Evolutionary conservation across 64 coral and sea anemone species (phyloP).

Genomic region (Stylophora pistillata): DNA sequence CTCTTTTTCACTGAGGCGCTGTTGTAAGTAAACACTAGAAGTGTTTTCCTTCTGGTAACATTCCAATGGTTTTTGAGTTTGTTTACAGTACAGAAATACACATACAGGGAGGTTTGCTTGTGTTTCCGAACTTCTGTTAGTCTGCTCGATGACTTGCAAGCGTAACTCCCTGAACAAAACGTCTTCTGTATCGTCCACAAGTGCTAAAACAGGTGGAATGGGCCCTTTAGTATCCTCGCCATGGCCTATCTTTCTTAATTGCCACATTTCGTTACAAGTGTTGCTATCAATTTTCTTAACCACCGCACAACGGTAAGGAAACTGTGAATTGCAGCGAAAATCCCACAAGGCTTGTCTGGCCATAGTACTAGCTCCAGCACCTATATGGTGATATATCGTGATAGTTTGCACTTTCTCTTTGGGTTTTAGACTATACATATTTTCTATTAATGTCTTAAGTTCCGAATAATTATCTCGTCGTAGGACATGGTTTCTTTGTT

Average conservation of each 20-base stretch:
- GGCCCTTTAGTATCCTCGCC: background rate
- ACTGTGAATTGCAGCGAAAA: background rate
- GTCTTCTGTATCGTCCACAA: slow-evolving; percentile 56
- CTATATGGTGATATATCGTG: slow-evolving; percentile 41
- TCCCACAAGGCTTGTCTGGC: slow-evolving; percentile 52
- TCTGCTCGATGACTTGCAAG: slow-evolving; percentile 21
- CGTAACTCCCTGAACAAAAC: slow-evolving; percentile 55
- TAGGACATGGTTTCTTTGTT: slow-evolving; percentile 38
- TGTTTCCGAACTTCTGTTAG: background rate
- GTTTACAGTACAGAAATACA: slow-evolving; percentile 58
- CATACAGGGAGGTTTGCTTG: slow-evolving; percentile 19
- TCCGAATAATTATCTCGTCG: slow-evolving; percentile 22
- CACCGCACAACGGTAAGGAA: slow-evolving; percentile 42
- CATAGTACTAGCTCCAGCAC: slow-evolving; percentile 54
- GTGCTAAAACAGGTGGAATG: slow-evolving; percentile 18
- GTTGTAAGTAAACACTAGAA: slow-evolving; percentile 23
- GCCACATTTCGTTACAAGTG: slow-evolving; percentile 51
- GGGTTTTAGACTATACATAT: background rate
- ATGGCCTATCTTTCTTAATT: slow-evolving; percentile 39
- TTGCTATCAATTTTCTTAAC: slow-evolving; percentile 28
- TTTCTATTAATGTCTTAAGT: slow-evolving; percentile 38
- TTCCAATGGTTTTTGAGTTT: slow-evolving; percentile 12
- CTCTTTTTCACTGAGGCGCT: slow-evolving; percentile 15
- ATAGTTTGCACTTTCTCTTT: slow-evolving; percentile 32
- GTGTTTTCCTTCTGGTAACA: background rate